Base-by-base conservation (phyloP, 2,888 invertebrate genomes). In the Arge pagana region DNA sequence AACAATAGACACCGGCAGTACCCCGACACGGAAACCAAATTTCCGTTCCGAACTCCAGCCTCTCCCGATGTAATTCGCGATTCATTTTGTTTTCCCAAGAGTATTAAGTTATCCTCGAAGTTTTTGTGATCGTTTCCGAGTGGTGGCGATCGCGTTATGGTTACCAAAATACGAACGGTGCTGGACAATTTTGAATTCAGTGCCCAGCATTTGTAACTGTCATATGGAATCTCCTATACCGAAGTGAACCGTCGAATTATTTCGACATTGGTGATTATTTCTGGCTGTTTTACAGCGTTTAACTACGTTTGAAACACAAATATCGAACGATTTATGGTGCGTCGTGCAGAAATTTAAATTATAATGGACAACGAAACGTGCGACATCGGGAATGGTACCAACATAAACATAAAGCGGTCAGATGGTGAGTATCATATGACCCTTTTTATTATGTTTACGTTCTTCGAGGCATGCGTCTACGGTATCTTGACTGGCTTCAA, bases 331-430 rank as follows among this genome's bases (percentile, higher is more conserved):
- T 53, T 48, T 51, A 48, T 53, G 53, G 49, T 56, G 50, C 48
- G 45, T 56, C 55, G 52, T 56, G 57, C 48, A 57, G 41, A 36
- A 42, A 56, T 61, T 58, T 61, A 54, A 60, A 61, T 65, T 66
- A 71, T 64, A 65, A 72, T 72, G 72, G 71, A 72, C 59, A 63
- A 65, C 62, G 60, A 61, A 58, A 64, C 63, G 60, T 72, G 66
- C 60, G 70, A 77, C 67, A 76, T 85, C 66, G 80, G 86, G 78
- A 84, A 88, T 72, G 91, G 91, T 72, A 84, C 86, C 75, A 90
- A 86, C 82, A 88, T 91, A 79, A 89, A 90, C 81, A 91, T 91
- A 77, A 89, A 89, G 82, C 83, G 91, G 81, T 91, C 91, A 78
- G 90, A 91, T 84, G 91, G 91, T 88, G 77, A 86, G 87, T 83